Base-by-base conservation (phyloP, 2,113 vertebrate genomes). In the Pseudorasbora parva region DNA sequence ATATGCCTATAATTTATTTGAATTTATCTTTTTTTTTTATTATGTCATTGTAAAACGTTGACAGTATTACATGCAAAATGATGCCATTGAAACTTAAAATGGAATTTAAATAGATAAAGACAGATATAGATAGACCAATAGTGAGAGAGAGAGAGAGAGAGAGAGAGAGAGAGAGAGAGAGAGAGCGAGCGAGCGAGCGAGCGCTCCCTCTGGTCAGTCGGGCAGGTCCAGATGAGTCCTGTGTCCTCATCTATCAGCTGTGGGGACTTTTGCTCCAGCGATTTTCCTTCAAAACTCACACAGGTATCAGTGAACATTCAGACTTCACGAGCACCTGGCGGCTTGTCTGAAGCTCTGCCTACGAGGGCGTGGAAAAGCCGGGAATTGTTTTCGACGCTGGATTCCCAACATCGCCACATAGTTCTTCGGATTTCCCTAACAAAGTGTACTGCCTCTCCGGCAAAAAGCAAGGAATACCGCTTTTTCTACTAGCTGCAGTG, bases 351-450 rank as follows among this genome's bases (percentile, higher is more conserved):
- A 41, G 78, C 64, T 54, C 78, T 37, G 45, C 78, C 78, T 45
- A 81, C 47, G n/a, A 69, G 62, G 78, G 78, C 78, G 78, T 81
- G 78, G 78, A 81, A 51, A 81, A 51, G 8, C 19, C 1, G 15
- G 45, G 78, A 56, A 56, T 81, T 81, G 47, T 81, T 69, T 81
- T 68, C 64, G 78, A 81, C 78, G 30, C 62, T 15, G 45, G 27
- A 56, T 69, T 54, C 12, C 78, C 78, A 81, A 23, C 78, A 69
- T 69, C 62, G 78, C 64, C 78, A n/a, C 78, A 56, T 57, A 77
- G 51, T 69, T 69, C 64, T 66, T 69, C 64, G 64, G 78, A 81
- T 81, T 81, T 69, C 27, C 78, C 47, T 11, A 25, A 69, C 45
- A 80, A 80, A 64, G 78, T 81, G 60, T 30, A 15, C 47, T 4